phyloP scores from a whole-genome alignment of 2,113 vertebrate genomes.

The Condylura cristata region DNA sequence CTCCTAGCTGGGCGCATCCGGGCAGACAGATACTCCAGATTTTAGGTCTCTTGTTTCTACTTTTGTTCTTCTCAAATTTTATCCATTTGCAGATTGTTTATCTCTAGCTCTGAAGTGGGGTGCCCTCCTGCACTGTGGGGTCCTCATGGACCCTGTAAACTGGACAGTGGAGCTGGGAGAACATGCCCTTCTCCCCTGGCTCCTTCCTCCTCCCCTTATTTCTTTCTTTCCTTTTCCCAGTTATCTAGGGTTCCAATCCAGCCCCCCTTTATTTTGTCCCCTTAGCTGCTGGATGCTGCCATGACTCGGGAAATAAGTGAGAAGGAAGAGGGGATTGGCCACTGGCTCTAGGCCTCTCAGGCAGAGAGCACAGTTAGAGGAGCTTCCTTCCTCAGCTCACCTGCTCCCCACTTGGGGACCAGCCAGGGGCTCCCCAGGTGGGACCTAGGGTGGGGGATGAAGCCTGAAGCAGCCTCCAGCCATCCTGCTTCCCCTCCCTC shows the following conservation, averaged over 20 bases:
- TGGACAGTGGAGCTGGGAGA: too few species aligned
- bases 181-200: not conserved
- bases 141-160: too few species aligned
- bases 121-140: not conserved
- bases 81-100: too few species aligned
- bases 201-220: too few species aligned
- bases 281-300: not conserved
- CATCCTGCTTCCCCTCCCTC: not conserved
- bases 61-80: too few species aligned
- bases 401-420: not conserved
- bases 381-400: not conserved
- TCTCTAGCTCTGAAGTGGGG: not conserved
- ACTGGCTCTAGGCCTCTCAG: not conserved
- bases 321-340: too few species aligned
- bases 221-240: not conserved
- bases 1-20: not conserved
- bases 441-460: not conserved
- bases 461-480: not conserved
- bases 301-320: not conserved
- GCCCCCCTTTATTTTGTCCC: not conserved
- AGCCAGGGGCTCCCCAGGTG: not conserved
- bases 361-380: not conserved
- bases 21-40: not conserved
- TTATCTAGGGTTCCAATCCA: not conserved
- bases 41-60: not conserved